Evolutionary conservation across 2,797 vertebrate species (phyloP), one percentile per base, ranked within the genome.

Genomic region (Sciaenops ocellatus): DNA sequence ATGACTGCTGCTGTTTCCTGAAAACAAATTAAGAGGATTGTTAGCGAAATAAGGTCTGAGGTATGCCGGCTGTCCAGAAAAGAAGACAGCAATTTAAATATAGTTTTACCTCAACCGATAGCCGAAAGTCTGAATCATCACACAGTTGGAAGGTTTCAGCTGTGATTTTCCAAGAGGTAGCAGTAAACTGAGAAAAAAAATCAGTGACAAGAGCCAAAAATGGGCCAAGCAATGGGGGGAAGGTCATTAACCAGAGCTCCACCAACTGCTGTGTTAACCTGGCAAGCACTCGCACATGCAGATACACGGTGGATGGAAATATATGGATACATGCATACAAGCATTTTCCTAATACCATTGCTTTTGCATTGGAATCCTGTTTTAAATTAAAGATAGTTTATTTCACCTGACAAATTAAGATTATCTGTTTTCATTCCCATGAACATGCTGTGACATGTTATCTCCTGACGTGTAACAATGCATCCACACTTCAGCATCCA

Each of bases 231-330:
- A 41, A 67, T 38, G 61, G 72, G 62, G 30, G 74, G 69, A 63
- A 80, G 78, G 78, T 88, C 81, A 83, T 74, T 78, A 77, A 80
- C 52, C 64, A 69, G 73, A 85, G 50, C 38, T 69, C 69, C 56
- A 62, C 69, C 73, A 69, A 65, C 78, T 85, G 75, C 82, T 83
- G 83, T 59, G 78, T 79, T 79, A 76, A 72, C 68, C 78, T 78
- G 79, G 84, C 79, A 86, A 42, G 66, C 4, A 0, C 60, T 76
- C 11, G 15, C 30, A 69, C 47, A 71, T 62, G 50, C 73, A 82
- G 44, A 73, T 16, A 77, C 57, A 71, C 56, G 61, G 30, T 0
- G 51, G 69, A 67, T 17, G 26, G 44, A 28, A 44, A 56, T 26
- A 59, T 0, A 24, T 18, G 50, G 24, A 52, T 6, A 42, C 30